Percentiles rank a stretch among this genome's conserved stretches.
phyloP scores from a whole-genome alignment of 2,888 invertebrate species.

The Eilema caniola region DNA sequence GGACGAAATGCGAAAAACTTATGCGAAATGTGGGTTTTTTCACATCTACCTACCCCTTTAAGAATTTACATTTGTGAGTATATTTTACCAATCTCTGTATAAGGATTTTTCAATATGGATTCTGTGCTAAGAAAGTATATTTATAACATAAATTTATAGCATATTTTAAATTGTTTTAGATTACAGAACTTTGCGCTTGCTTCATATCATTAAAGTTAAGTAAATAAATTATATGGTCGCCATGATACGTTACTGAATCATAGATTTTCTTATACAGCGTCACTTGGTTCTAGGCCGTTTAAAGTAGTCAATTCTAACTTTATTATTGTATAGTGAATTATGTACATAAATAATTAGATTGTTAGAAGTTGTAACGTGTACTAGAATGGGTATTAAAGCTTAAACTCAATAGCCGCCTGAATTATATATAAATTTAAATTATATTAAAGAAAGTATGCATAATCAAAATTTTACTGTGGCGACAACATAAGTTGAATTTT shows the following conservation, averaged over 20 bases:
- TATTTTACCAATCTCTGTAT: neutral
- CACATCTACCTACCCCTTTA: no score
- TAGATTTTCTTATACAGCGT: slow-evolving; percentile 48
- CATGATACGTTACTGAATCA: slow-evolving; percentile 47
- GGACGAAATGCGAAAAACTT: no score
- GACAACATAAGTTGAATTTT: no score
- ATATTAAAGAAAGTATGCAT: no score
- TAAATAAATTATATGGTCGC: slow-evolving; percentile 57
- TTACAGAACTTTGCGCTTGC: slow-evolving; percentile 73
- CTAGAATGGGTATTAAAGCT: neutral
- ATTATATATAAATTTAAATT: no score
- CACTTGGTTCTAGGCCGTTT: slow-evolving; percentile 22
- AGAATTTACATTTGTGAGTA: no score
- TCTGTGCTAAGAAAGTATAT: slow-evolving; percentile 32
- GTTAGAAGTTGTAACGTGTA: neutral
- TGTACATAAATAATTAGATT: neutral
- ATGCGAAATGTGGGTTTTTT: no score
- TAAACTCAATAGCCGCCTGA: neutral
- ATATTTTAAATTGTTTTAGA: slow-evolving; percentile 43
- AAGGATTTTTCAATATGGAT: slow-evolving; percentile 20
- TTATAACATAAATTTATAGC: slow-evolving; percentile 27
- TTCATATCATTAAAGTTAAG: slow-evolving; percentile 84
- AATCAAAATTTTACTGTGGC: no score
- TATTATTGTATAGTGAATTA: slow-evolving; percentile 6
- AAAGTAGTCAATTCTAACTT: slow-evolving; percentile 34